Conservation (phyloP, 2,888 invertebrate species). For the Lepidocyrtinus sp. region DNA sequence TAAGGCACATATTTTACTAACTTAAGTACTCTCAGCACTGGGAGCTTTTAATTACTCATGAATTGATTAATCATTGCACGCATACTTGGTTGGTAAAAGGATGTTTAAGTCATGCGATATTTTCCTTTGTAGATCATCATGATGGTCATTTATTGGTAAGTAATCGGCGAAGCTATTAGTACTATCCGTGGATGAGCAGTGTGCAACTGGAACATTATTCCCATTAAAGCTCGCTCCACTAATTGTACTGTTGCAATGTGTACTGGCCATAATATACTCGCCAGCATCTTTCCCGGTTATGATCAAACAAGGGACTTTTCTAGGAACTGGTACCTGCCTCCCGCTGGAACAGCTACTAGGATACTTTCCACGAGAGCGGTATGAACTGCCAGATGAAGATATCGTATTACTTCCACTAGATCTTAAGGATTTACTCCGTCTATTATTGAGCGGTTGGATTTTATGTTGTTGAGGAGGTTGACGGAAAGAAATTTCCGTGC, state of each 20-base stretch:
- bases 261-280: conserved; percentile 45
- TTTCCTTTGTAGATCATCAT: conserved; percentile 49
- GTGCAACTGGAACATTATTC: neutral
- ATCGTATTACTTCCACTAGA: conserved; percentile 46
- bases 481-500: conserved; percentile 41
- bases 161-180: conserved; percentile 30
- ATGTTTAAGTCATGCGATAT: conserved; percentile 46
- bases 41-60: no score
- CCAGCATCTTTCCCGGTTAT: conserved; percentile 23
- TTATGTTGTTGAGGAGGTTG: neutral
- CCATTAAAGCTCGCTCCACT: neutral
- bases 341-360: conserved; percentile 6
- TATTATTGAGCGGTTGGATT: neutral
- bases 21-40: no score
- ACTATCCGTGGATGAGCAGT: neutral
- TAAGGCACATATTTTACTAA: no score
- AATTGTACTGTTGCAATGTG: conserved; percentile 23
- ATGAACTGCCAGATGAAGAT: conserved; percentile 42
- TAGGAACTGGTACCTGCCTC: conserved; percentile 1
- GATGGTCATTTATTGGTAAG: conserved; percentile 40
- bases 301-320: conserved; percentile 17
- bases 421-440: conserved; percentile 15
- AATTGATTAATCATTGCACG: no score
- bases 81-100: no score
- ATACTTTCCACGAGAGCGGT: conserved; percentile 26